Evolutionary conservation across 2,797 vertebrate species (phyloP).

Genomic region (Artibeus lituratus): DNA sequence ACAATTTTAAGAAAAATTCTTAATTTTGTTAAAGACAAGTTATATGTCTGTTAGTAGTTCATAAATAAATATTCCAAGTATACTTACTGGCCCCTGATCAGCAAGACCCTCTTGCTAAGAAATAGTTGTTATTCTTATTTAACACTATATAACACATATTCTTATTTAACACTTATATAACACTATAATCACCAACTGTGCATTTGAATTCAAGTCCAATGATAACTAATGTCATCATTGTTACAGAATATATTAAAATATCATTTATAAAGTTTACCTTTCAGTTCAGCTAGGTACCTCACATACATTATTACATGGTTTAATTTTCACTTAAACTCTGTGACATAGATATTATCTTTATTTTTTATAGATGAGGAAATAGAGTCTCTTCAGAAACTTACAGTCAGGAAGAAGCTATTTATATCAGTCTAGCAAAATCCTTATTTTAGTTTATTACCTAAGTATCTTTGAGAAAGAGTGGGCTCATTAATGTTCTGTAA

Average conservation of each 20-base stretch:
- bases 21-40: slow-evolving; percentile 20
- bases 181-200: not conserved
- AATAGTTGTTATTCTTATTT: not conserved
- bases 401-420: not conserved
- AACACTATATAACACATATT: not conserved
- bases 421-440: not conserved
- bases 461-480: not conserved
- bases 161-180: slow-evolving; percentile 10
- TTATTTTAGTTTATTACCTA: not conserved
- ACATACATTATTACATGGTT: not conserved
- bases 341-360: not conserved
- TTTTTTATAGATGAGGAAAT: not conserved
- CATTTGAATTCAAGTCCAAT: not conserved
- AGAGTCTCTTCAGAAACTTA: not conserved
- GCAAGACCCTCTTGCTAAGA: not conserved
- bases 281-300: not conserved
- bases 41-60: not conserved
- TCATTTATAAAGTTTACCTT: not conserved
- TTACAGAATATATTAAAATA: not conserved
- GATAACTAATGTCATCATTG: not conserved
- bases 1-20: not conserved
- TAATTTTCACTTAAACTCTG: not conserved
- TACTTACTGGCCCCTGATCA: not conserved
- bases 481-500: not conserved
- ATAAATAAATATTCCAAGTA: slow-evolving; percentile 4